phyloP scores from a whole-genome alignment of 2,113 vertebrate species.

The Excalfactoria chinensis region DNA sequence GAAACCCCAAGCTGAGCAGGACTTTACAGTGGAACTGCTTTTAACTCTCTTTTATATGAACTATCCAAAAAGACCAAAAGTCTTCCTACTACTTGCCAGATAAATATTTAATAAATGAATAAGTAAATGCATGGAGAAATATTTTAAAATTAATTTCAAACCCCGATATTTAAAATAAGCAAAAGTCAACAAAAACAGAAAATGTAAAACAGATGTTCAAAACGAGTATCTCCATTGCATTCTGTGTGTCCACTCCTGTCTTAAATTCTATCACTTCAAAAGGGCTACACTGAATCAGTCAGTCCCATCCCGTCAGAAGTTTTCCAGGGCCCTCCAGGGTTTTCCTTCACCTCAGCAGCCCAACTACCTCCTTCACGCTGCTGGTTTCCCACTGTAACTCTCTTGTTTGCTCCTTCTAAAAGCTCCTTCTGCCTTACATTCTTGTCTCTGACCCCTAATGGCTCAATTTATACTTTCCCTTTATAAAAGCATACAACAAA shows the following conservation, averaged over 20 bases:
- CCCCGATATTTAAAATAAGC: not conserved
- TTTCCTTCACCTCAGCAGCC: not conserved
- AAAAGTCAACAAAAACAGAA: not conserved
- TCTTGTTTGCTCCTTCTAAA: not conserved
- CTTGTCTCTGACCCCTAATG: not conserved
- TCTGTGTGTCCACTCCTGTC: rapidly evolving
- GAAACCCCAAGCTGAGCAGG: not conserved
- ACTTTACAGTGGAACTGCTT: not conserved
- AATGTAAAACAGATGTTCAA: not conserved
- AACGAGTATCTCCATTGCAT: not conserved
- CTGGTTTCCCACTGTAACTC: not conserved
- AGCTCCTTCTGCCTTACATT: not conserved
- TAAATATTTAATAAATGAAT: not conserved
- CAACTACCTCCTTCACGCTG: not conserved
- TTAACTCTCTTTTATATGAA: not conserved
- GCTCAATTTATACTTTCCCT: not conserved
- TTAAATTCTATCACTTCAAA: not conserved
- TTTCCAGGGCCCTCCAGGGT: not conserved
- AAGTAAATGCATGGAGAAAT: not conserved
- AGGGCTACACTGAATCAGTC: too few relatives aligned
- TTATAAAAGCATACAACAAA: not conserved
- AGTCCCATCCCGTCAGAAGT: not conserved
- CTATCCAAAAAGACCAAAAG: not conserved
- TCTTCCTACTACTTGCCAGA: not conserved
- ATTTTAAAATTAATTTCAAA: not conserved